phyloP scores from a whole-genome alignment of 2,113 vertebrate species.

The Calidris pugnax region DNA sequence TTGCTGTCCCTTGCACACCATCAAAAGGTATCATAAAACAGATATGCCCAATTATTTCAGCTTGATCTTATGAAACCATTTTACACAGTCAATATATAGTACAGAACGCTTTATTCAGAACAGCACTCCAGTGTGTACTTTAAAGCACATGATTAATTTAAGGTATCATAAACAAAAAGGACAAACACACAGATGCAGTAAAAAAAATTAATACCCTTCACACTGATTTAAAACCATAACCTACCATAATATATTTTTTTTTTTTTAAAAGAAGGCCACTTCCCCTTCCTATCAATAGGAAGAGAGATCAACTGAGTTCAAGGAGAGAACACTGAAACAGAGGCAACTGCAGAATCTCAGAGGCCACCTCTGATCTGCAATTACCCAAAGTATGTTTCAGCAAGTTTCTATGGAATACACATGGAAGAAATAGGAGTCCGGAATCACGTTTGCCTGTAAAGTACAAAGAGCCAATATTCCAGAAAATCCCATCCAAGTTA shows the following conservation, averaged over 20 bases:
- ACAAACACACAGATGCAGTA: not conserved
- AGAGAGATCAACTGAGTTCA: not conserved
- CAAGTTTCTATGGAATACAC: not conserved
- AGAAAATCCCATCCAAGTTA: not conserved
- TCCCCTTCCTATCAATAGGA: not conserved
- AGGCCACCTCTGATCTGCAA: not conserved
- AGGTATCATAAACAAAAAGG: not conserved
- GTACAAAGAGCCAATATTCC: not conserved
- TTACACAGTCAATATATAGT: not conserved
- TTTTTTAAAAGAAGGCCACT: not conserved
- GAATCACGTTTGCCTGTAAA: not conserved
- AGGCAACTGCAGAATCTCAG: not conserved
- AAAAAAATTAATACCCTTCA: not conserved
- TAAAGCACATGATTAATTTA: not conserved
- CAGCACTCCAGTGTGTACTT: not conserved
- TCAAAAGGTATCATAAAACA: not conserved
- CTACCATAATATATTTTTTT: too few relatives aligned
- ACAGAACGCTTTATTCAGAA: not conserved
- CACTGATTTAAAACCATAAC: not conserved
- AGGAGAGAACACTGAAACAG: not conserved
- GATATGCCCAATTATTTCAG: not conserved
- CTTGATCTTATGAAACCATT: not conserved
- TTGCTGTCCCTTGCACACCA: not conserved
- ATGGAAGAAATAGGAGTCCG: not conserved
- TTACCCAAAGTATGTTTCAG: not conserved